Conservation (phyloP, 1,140 invertebrate species). For the Physella acuta region DNA sequence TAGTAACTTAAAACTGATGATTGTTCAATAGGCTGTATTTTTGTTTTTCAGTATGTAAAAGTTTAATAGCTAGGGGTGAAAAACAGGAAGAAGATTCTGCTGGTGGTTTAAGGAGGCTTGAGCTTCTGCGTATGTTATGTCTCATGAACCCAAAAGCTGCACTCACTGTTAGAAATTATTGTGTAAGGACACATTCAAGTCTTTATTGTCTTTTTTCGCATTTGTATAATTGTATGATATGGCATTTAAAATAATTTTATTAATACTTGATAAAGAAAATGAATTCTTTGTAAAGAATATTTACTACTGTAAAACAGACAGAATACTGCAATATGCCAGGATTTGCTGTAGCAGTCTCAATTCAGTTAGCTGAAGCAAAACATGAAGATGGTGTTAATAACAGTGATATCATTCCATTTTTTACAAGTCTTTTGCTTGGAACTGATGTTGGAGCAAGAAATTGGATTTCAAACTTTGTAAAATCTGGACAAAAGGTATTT, state of each 20-base stretch:
- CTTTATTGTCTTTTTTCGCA: slow-evolving; percentile 3
- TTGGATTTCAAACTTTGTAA: slow-evolving; percentile 90
- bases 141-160: slow-evolving; percentile 87
- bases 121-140: slow-evolving; percentile 78
- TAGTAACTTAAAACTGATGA: too few relatives aligned
- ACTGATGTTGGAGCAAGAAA: slow-evolving; percentile 84
- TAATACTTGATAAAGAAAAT: neutral
- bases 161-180: slow-evolving; percentile 72
- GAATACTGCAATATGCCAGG: slow-evolving; percentile 87
- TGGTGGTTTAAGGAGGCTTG: slow-evolving; percentile 70
- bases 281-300: neutral
- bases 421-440: slow-evolving; percentile 86
- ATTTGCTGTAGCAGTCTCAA: slow-evolving; percentile 76
- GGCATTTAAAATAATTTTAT: neutral
- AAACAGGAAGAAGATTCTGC: slow-evolving; percentile 79
- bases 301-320: slow-evolving; percentile 60
- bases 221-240: neutral
- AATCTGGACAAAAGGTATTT: slow-evolving; percentile 81
- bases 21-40: too few relatives aligned
- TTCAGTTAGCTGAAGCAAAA: slow-evolving; percentile 55
- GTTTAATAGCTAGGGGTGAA: slow-evolving; percentile 84
- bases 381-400: slow-evolving; percentile 4
- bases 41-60: slow-evolving; percentile 76
- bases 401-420: slow-evolving; percentile 72
- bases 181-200: slow-evolving; percentile 50